A percentile compares a stretch with the other conserved stretches of the same genome.
phyloP scores from a whole-genome alignment of 2,888 invertebrate genomes.

The Isoperla grammatica region DNA sequence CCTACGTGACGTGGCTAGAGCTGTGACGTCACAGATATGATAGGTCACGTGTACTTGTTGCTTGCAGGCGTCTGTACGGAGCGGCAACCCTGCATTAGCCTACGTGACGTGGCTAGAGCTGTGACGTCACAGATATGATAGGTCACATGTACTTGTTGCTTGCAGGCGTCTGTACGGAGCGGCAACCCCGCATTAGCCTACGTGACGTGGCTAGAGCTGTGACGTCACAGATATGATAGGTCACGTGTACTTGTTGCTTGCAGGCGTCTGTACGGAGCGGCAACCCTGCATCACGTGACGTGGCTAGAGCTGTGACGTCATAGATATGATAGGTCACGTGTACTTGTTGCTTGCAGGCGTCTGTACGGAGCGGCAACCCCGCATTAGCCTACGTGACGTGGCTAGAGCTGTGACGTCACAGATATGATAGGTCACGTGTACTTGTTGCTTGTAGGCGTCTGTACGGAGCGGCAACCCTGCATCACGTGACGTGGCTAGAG shows the following conservation, averaged over 20 bases:
- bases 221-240: slow-evolving; percentile 38
- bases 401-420: slow-evolving; percentile 36
- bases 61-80: slow-evolving; percentile 18
- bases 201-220: slow-evolving; percentile 30
- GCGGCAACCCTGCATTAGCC: slow-evolving; percentile 8
- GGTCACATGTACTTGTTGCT: no score
- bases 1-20: slow-evolving; percentile 29
- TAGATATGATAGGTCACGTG: no score
- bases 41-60: no score
- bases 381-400: slow-evolving; percentile 20
- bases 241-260: no score
- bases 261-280: slow-evolving; percentile 17
- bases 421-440: no score
- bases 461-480: slow-evolving; percentile 9
- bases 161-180: slow-evolving; percentile 18
- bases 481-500: slow-evolving; percentile 28
- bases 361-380: slow-evolving; percentile 9
- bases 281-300: slow-evolving; percentile 17
- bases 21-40: slow-evolving; percentile 37
- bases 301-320: slow-evolving; percentile 35
- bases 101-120: slow-evolving; percentile 29
- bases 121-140: slow-evolving; percentile 38
- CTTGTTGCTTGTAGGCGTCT: slow-evolving; percentile 16
- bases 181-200: slow-evolving; percentile 7
- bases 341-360: slow-evolving; percentile 16